These are phyloP conservation scores for Oryzias dopingdopingensis DNA, from an alignment of 2,797 vertebrate genomes.

Conservation along the genomic window DNA sequence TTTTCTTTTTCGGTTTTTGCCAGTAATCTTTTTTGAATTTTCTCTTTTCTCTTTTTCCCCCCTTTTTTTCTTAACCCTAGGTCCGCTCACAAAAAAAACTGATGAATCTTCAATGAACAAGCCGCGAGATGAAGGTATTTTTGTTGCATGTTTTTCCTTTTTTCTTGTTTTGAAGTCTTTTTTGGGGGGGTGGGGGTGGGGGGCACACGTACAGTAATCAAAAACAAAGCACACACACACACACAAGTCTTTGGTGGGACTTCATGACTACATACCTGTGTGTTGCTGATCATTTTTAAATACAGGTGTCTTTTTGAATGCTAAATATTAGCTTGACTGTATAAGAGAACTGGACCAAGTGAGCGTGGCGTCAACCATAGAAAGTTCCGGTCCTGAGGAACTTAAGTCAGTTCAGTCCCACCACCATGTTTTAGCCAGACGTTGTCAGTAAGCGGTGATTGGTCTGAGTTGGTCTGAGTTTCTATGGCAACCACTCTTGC, in stretches of 20 bases:
- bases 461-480: no score
- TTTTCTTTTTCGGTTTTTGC: constrained; percentile 71
- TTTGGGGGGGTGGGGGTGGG: constrained; percentile 70
- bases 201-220: constrained; percentile 40
- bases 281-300: constrained; percentile 65
- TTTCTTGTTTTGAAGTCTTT: constrained; percentile 82
- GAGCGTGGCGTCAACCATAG: constrained; percentile 35
- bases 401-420: no score
- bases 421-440: no score
- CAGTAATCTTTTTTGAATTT: constrained; percentile 88
- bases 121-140: constrained; percentile 85
- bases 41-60: constrained; percentile 90
- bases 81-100: constrained; percentile 96
- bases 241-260: constrained; percentile 47
- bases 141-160: constrained; percentile 86
- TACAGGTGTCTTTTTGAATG: constrained; percentile 36
- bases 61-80: constrained; percentile 93
- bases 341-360: constrained; percentile 17
- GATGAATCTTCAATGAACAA: constrained; percentile 93
- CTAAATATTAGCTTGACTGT: constrained; percentile 35
- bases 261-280: constrained; percentile 46
- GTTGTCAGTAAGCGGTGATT: no score
- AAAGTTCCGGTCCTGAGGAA: constrained; percentile 32
- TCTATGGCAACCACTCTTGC: no score
- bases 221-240: constrained; percentile 28